Evolutionary conservation across 2,888 invertebrate genomes (phyloP).

Genomic region (Hypselothyrea guttata): DNA sequence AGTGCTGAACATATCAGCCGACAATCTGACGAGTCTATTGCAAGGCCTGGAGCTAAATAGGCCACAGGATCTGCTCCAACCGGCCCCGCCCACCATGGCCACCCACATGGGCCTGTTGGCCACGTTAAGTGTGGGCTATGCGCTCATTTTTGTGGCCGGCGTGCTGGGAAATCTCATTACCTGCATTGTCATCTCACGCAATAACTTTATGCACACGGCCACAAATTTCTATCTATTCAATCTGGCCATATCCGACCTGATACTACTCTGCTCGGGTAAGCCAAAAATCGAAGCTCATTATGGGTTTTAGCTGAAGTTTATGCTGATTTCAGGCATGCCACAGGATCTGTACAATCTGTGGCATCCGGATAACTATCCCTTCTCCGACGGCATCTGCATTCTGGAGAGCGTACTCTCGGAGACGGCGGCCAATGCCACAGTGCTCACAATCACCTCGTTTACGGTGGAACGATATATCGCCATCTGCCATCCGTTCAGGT

Average conservation of each 20-base stretch:
- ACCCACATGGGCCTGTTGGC: conserved; percentile 65
- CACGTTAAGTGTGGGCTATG: conserved; percentile 88
- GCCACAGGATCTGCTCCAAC: conserved; percentile 35
- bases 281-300: too few species aligned
- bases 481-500: conserved; percentile 91
- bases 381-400: conserved; percentile 90
- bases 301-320: too few species aligned
- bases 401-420: conserved; percentile 90
- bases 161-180: conserved; percentile 92
- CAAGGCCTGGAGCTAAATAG: conserved; percentile 34
- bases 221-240: conserved; percentile 93
- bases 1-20: conserved; percentile 78
- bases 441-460: conserved; percentile 93
- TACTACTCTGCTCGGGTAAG: conserved; percentile 89
- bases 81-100: conserved; percentile 30
- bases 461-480: conserved; percentile 94
- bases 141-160: conserved; percentile 86
- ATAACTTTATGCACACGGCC: conserved; percentile 92
- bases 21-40: conserved; percentile 76
- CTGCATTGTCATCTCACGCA: conserved; percentile 91
- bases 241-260: conserved; percentile 91
- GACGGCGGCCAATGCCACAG: conserved; percentile 92
- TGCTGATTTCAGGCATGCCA: conserved; percentile 86
- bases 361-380: conserved; percentile 88
- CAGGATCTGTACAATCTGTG: conserved; percentile 90